Evolutionary conservation across 2,888 invertebrate genomes (phyloP).

Genomic region (Ceraclea dissimilis): DNA sequence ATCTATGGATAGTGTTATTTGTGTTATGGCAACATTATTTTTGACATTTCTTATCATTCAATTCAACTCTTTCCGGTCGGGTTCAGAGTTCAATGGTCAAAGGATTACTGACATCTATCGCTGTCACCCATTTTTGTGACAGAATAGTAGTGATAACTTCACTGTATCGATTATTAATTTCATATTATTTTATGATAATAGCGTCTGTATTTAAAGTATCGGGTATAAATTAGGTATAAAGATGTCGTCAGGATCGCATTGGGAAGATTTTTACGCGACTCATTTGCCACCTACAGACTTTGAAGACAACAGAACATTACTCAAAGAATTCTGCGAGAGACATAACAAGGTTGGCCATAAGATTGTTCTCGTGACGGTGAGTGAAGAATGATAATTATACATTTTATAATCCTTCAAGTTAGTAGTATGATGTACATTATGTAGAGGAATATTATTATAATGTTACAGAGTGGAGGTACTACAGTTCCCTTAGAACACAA

Average conservation of each 20-base stretch:
- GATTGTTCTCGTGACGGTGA: slow-evolving; percentile 74
- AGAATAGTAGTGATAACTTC: too few relatives aligned
- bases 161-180: too few relatives aligned
- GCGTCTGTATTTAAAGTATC: background rate
- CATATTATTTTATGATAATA: background rate
- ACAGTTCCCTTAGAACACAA: slow-evolving; percentile 94
- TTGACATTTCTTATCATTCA: too few relatives aligned
- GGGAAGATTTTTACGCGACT: slow-evolving; percentile 80
- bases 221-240: background rate
- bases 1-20: too few relatives aligned
- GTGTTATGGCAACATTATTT: too few relatives aligned
- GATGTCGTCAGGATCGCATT: slow-evolving; percentile 44
- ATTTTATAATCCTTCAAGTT: too few relatives aligned
- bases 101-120: too few relatives aligned
- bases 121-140: too few relatives aligned
- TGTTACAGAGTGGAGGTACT: slow-evolving; percentile 85
- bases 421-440: too few relatives aligned
- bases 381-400: slow-evolving; percentile 33
- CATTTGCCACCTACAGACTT: slow-evolving; percentile 73
- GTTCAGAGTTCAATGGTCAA: too few relatives aligned
- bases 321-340: slow-evolving; percentile 67
- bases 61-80: too few relatives aligned
- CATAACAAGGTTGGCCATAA: slow-evolving; percentile 61
- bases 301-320: slow-evolving; percentile 59
- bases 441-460: too few relatives aligned